A percentile compares a stretch with the other conserved stretches of the same genome.
phyloP scores from a whole-genome alignment of 1,140 invertebrate genomes.

The Drosophila rhopaloa region DNA sequence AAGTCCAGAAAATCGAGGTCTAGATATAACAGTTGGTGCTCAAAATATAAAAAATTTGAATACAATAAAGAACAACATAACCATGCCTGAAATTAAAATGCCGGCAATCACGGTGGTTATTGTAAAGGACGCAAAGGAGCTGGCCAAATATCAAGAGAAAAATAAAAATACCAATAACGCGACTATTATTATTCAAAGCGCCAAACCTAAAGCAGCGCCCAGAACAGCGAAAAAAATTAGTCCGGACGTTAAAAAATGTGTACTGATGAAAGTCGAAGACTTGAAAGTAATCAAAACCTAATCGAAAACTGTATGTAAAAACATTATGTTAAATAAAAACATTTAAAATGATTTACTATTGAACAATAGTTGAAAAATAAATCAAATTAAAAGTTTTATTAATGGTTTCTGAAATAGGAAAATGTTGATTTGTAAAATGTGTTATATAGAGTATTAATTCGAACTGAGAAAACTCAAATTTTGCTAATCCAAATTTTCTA shows the following conservation, averaged over 20 bases:
- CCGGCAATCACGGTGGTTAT: not conserved
- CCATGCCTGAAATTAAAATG: not conserved
- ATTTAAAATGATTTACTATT: not conserved
- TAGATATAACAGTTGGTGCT: not conserved
- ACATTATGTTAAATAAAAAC: not conserved
- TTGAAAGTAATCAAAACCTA: not conserved
- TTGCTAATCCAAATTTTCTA: no score
- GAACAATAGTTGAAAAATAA: not conserved
- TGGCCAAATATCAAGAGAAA: not conserved
- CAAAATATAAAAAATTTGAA: conserved; percentile 1
- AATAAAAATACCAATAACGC: no score
- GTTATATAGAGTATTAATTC: no score
- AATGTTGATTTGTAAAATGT: no score
- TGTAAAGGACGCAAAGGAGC: not conserved
- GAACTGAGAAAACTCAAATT: no score
- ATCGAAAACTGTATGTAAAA: not conserved
- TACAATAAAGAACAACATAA: not conserved
- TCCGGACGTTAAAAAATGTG: not conserved
- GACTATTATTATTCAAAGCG: not conserved
- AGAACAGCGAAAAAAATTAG: not conserved
- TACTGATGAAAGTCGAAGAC: not conserved
- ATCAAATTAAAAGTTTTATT: not conserved
- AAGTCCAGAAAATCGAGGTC: no score
- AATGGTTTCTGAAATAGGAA: no score
- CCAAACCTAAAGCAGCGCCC: not conserved